phyloP scores from a whole-genome alignment of 1,140 invertebrate species.

The Plutomurus gul region DNA sequence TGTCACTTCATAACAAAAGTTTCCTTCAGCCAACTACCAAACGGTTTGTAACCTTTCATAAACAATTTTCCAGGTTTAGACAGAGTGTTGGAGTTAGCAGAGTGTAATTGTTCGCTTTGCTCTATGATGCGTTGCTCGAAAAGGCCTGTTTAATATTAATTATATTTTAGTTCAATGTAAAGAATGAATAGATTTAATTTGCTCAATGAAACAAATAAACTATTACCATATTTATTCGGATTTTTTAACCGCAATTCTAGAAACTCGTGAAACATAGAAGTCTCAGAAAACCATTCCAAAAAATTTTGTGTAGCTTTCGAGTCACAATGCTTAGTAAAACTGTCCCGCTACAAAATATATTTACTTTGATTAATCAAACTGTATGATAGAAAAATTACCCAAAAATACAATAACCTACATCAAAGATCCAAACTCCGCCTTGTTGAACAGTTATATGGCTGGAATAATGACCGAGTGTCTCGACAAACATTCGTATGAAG shows the following conservation, averaged over 20 bases:
- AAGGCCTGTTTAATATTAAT: conserved; percentile 55
- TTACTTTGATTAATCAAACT: not conserved
- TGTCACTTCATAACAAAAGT: conserved; percentile 43
- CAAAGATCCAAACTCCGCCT: conserved; percentile 62
- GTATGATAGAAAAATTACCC: not conserved
- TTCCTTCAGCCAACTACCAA: conserved; percentile 52
- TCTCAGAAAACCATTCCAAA: conserved; percentile 81
- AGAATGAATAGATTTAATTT: not conserved
- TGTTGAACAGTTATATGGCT: conserved; percentile 61
- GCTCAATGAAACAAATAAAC: not conserved
- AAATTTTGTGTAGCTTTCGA: conserved; percentile 70
- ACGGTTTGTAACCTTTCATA: conserved; percentile 39
- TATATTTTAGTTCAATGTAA: no score
- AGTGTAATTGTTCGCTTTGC: conserved; percentile 48
- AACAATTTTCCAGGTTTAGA: conserved; percentile 44
- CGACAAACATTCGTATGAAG: conserved; percentile 69
- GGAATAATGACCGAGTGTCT: conserved; percentile 67
- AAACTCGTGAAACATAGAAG: conserved; percentile 73
- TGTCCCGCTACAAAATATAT: conserved; percentile 62
- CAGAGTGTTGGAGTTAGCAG: not conserved
- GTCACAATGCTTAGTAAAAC: conserved; percentile 64
- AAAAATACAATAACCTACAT: conserved; percentile 59
- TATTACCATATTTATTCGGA: conserved; percentile 42
- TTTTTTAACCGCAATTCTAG: conserved; percentile 55
- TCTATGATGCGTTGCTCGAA: conserved; percentile 57